These are phyloP conservation scores for Stenodema calcarata DNA, from an alignment of 2,888 invertebrate genomes.

Conservation along the genomic window DNA sequence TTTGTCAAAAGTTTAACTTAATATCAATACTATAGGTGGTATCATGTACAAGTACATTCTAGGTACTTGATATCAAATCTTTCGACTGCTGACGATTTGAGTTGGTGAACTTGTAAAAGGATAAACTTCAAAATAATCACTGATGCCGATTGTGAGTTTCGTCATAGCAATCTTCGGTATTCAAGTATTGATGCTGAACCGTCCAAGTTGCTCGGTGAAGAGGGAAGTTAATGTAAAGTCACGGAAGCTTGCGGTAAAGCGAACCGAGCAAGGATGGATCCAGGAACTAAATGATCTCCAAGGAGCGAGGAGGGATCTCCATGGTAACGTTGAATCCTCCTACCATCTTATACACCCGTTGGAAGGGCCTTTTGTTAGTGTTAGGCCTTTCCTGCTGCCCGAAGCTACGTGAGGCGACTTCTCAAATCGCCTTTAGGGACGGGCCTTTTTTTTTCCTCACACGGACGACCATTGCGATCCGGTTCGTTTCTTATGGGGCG, in stretches of 20 bases:
- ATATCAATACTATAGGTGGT: too few relatives aligned
- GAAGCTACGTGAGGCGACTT: background rate
- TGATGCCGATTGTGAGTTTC: too few relatives aligned
- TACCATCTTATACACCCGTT: background rate
- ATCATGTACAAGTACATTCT: too few relatives aligned
- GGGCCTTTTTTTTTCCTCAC: background rate
- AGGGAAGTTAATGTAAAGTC: background rate
- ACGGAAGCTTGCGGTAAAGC: slow-evolving; percentile 2
- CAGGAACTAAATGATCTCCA: background rate
- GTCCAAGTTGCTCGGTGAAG: background rate
- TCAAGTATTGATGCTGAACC: too few relatives aligned
- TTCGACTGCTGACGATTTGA: too few relatives aligned
- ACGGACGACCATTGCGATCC: background rate
- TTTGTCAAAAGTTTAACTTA: too few relatives aligned
- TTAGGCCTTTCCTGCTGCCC: background rate
- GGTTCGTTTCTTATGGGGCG: background rate
- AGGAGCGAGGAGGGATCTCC: background rate
- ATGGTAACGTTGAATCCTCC: slow-evolving; percentile 9
- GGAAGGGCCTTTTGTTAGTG: background rate
- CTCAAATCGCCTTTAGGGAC: background rate
- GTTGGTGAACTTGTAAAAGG: too few relatives aligned
- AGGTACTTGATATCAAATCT: too few relatives aligned
- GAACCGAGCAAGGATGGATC: slow-evolving; percentile 11
- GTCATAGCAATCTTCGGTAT: too few relatives aligned
- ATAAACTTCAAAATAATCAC: too few relatives aligned